Conservation (phyloP, 1,140 invertebrate species). For the Coenobita brevimanus region DNA sequence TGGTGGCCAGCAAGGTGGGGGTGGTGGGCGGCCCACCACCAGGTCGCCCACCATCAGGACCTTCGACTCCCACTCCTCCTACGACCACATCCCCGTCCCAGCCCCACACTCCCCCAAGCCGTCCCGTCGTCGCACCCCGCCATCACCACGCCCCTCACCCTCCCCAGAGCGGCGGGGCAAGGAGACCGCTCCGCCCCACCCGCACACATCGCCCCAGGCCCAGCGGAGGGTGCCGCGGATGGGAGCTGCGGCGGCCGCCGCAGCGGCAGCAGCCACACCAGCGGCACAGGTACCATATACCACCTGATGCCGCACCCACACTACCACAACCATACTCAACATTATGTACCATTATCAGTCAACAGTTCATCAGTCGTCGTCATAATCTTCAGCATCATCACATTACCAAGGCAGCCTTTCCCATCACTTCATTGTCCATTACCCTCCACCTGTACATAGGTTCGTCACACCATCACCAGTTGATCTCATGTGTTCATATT, state of each 20-base stretch:
- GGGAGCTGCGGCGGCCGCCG: constrained; percentile 43
- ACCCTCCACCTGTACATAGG: too few relatives aligned
- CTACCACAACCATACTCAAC: too few relatives aligned
- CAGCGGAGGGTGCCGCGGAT: constrained; percentile 44
- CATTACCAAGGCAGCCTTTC: too few relatives aligned
- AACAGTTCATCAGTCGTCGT: too few relatives aligned
- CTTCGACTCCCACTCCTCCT: constrained; percentile 50
- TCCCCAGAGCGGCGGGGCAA: constrained; percentile 27
- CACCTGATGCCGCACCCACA: too few relatives aligned
- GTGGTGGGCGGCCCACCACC: background rate
- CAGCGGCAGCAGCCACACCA: constrained; percentile 32
- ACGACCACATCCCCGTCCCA: constrained; percentile 32
- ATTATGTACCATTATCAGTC: too few relatives aligned
- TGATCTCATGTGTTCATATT: too few relatives aligned
- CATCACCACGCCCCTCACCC: background rate
- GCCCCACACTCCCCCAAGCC: background rate
- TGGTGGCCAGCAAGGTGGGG: background rate
- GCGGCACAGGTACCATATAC: constrained; percentile 22
- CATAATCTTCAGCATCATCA: too few relatives aligned
- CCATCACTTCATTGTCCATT: too few relatives aligned
- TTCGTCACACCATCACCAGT: too few relatives aligned
- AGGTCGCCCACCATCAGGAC: constrained; percentile 43
- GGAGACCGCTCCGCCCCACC: background rate
- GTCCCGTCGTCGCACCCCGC: background rate
- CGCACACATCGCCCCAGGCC: background rate